Evolutionary conservation across 2,888 invertebrate species (phyloP).

Genomic region (Linnaemya vulpina): DNA sequence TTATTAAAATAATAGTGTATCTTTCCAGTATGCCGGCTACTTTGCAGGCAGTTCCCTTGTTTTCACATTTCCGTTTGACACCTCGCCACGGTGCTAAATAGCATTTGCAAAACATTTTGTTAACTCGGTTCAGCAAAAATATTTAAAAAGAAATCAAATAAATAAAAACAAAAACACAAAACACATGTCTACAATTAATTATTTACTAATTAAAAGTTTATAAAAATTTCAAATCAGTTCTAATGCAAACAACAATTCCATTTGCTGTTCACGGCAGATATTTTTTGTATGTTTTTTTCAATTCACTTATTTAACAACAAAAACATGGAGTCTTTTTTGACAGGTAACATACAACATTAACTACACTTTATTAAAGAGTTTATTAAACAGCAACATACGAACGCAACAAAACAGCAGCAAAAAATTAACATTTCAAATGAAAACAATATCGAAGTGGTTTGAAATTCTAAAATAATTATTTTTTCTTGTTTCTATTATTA

Average conservation of each 20-base stretch:
- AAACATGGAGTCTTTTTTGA: conserved; percentile 27
- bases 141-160: neutral
- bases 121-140: conserved; percentile 26
- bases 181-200: conserved; percentile 69
- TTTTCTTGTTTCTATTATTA: conserved; percentile 14
- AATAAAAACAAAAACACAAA: neutral
- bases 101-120: conserved; percentile 13
- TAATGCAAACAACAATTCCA: conserved; percentile 21
- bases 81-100: neutral
- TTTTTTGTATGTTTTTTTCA: conserved; percentile 36
- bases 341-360: conserved; percentile 49
- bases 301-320: conserved; percentile 45
- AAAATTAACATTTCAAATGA: conserved; percentile 3
- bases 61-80: neutral
- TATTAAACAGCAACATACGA: conserved; percentile 33
- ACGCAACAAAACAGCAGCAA: conserved; percentile 8
- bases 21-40: too few relatives aligned
- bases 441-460: conserved; percentile 24
- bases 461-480: conserved; percentile 51
- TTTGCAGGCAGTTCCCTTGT: neutral
- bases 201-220: conserved; percentile 68
- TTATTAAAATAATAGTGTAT: too few relatives aligned
- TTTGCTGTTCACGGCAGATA: conserved; percentile 2
- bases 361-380: conserved; percentile 56
- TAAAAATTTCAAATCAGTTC: conserved; percentile 46